A percentile compares a stretch with the other conserved stretches of the same genome.
Evolutionary conservation across 92 coral and sea anemone species (phyloP).

Genomic region (Hydrozoanthus gracilis): DNA sequence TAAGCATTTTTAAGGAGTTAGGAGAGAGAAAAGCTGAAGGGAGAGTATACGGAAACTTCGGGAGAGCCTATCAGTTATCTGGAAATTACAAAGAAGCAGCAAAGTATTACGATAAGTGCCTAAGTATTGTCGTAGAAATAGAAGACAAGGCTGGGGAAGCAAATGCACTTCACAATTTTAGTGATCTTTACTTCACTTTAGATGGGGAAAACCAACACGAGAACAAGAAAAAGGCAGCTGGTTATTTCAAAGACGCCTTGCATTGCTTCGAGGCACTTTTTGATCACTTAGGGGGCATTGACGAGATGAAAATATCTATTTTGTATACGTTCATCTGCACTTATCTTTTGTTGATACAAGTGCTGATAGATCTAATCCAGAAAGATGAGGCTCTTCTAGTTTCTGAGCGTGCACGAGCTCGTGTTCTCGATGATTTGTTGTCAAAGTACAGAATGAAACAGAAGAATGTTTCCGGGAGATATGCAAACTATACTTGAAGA

Average conservation of each 20-base stretch:
- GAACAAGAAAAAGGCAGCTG: conserved; percentile 3
- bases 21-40: conserved; percentile 10
- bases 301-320: conserved; percentile 46
- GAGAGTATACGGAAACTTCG: conserved; percentile 24
- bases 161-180: not conserved
- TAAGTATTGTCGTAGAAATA: conserved; percentile 11
- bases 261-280: conserved; percentile 38
- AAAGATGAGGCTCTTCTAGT: conserved; percentile 5
- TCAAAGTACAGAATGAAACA: not conserved
- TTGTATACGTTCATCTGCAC: conserved; percentile 41
- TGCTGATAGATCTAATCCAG: not conserved
- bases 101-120: conserved; percentile 13
- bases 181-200: conserved; percentile 6
- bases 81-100: conserved; percentile 36
- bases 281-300: conserved; percentile 29
- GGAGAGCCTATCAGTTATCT: not conserved
- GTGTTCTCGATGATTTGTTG: conserved; percentile 11
- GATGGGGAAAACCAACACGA: not conserved
- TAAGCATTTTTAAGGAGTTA: not conserved
- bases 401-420: conserved; percentile 21
- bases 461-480: not conserved
- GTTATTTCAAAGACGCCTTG: conserved; percentile 34
- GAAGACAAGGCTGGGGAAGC: conserved; percentile 36
- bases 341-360: conserved; percentile 37
- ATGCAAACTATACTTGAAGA: not conserved